These are phyloP conservation scores for Zoanthus sansibaricus DNA, from an alignment of 92 coral and sea anemone species.

Conservation along the genomic window DNA sequence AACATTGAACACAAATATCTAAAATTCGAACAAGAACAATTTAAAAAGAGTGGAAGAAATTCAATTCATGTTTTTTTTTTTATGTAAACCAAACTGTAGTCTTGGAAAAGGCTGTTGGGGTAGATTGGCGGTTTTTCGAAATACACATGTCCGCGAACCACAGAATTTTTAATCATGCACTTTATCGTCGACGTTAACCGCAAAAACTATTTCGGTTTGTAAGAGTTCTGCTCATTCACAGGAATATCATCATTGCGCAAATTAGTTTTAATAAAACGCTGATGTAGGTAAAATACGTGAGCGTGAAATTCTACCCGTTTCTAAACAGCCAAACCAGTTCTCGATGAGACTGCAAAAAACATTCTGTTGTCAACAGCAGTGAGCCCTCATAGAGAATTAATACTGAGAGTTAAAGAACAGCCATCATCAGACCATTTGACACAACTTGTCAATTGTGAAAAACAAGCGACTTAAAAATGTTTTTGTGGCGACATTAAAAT, in stretches of 20 bases:
- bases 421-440: constrained; percentile 53
- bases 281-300: constrained; percentile 52
- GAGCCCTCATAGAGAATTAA: constrained; percentile 71
- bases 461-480: constrained; percentile 79
- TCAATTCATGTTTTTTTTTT: background rate
- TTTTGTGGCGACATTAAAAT: constrained; percentile 77
- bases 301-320: constrained; percentile 35
- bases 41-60: background rate
- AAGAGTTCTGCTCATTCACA: constrained; percentile 12
- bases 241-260: constrained; percentile 38
- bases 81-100: background rate
- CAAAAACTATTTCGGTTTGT: constrained; percentile 29
- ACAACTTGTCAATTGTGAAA: constrained; percentile 59
- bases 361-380: constrained; percentile 40
- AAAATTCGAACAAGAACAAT: background rate
- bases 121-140: constrained; percentile 25
- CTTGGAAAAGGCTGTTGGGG: background rate
- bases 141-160: constrained; percentile 22
- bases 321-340: constrained; percentile 25
- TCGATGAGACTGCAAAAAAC: constrained; percentile 25
- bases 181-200: constrained; percentile 37
- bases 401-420: constrained; percentile 51
- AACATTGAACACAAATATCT: constrained; percentile 11
- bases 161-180: constrained; percentile 41
- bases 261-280: constrained; percentile 35